Evolutionary conservation across 2,113 vertebrate species (phyloP).

Genomic region (Notiomystis cincta): DNA sequence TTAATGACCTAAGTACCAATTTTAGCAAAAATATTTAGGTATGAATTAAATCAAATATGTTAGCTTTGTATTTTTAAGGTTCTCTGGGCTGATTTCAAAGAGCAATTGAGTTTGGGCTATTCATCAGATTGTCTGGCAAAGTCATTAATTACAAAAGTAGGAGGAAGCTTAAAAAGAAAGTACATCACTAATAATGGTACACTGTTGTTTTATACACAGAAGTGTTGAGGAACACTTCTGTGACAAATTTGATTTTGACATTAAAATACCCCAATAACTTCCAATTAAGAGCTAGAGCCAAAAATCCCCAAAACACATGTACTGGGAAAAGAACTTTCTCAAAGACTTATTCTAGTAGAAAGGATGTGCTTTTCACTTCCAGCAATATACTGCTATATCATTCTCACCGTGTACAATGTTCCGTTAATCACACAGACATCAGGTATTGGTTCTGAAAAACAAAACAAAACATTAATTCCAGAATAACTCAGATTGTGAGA

Average conservation of each 20-base stretch:
- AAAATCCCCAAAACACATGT: background rate
- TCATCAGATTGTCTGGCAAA: background rate
- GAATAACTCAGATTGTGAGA: background rate
- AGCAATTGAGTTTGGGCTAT: background rate
- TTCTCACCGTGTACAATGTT: slow-evolving; percentile 71
- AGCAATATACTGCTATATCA: background rate
- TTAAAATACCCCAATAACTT: background rate
- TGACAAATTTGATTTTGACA: background rate
- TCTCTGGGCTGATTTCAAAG: background rate
- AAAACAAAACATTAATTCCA: background rate
- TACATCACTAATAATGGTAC: background rate
- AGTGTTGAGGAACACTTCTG: background rate
- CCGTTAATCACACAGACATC: slow-evolving; percentile 69
- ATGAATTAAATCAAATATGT: background rate
- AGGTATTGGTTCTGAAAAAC: slow-evolving; percentile 66
- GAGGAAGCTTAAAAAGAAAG: background rate
- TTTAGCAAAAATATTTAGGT: background rate
- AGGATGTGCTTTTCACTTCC: background rate
- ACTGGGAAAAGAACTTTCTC: background rate
- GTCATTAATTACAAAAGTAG: background rate
- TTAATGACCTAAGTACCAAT: background rate
- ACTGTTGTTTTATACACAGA: background rate
- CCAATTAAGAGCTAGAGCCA: background rate
- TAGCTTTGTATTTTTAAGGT: background rate
- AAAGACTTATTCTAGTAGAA: background rate